phyloP scores from a whole-genome alignment of 2,113 vertebrate genomes.

The Hydrochoerus hydrochaeris region DNA sequence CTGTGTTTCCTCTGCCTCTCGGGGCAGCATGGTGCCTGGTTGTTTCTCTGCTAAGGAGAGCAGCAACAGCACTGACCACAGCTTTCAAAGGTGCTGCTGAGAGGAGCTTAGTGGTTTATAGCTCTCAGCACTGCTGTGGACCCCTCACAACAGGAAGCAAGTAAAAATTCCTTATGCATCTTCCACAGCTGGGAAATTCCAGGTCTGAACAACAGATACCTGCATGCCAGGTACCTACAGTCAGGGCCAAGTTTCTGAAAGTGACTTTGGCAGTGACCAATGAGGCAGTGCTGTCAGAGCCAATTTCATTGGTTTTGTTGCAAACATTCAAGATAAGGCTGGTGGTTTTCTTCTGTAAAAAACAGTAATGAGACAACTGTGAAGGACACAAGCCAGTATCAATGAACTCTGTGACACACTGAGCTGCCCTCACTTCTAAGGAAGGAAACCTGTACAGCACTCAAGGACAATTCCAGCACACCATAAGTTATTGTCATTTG shows the following conservation, averaged over 20 bases:
- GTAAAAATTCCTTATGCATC: background rate
- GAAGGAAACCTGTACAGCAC: background rate
- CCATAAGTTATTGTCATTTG: background rate
- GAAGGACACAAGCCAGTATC: background rate
- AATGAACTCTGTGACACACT: background rate
- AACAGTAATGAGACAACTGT: background rate
- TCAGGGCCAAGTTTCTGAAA: background rate
- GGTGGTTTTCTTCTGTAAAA: background rate
- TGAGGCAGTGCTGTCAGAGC: background rate
- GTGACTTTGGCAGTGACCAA: background rate
- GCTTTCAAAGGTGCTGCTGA: background rate
- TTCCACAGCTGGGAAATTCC: background rate
- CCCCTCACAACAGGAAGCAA: too few relatives aligned
- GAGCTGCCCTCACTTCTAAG: background rate
- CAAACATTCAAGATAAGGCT: background rate
- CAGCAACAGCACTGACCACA: fast-evolving
- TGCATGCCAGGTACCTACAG: background rate
- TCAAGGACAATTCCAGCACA: background rate
- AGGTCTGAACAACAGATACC: background rate
- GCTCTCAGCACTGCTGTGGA: background rate
- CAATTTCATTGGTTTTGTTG: background rate
- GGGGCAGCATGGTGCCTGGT: fast-evolving
- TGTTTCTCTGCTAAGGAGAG: background rate
- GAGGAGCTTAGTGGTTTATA: background rate
- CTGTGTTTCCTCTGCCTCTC: background rate